Base-by-base conservation (phyloP, 1,140 invertebrate species). In the Drosophila lini region DNA sequence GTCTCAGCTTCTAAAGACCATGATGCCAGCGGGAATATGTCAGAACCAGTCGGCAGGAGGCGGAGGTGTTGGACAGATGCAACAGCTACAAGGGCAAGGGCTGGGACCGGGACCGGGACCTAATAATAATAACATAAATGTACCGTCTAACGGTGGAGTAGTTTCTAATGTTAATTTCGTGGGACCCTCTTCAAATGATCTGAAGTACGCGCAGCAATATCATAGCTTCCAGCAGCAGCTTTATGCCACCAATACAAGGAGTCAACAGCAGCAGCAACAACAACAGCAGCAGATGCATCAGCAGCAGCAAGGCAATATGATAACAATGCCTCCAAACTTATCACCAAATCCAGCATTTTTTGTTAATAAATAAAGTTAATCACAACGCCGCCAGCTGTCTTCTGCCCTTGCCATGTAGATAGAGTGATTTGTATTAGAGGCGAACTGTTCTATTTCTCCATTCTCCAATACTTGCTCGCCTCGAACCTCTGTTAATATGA, bases 141-240 rank as follows among this genome's bases (percentile, higher is more conserved):
- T 41, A 32, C 36, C 59, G 59, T 93, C 93, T 40, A 93, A 93
- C 32, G 95, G 94, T 76, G 52, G 52, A 55, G 19, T 55, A n/a
- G 61, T 52, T 22, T 44, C 67, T 10, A 64, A 59, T 4, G 64
- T 64, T 4, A 88, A 80, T 22, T 97, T 97, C 88, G 95, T 97
- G 47, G 96, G 96, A 13, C 96, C 96, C 3, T 96, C 95, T 15
- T 97, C 97, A 58, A 95, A 95, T 48, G 97, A 98, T 94, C 96
- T 97, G 13, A 97, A 97, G 91, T 98, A 98, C 93, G 97, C 97
- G 82, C 97, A 97, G 91, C 97, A 98, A 94, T 98, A 97, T 93
- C 97, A 98, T 92, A 97, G 98, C 93, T 98, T 98, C 94, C 97
- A 98, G 90, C 97, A 98, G 91, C 97, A 98, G 92, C 93, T 98